Evolutionary conservation across 2,888 invertebrate species (phyloP), one percentile per base, ranked within the genome.

Genomic region (Anticlea derivata): DNA sequence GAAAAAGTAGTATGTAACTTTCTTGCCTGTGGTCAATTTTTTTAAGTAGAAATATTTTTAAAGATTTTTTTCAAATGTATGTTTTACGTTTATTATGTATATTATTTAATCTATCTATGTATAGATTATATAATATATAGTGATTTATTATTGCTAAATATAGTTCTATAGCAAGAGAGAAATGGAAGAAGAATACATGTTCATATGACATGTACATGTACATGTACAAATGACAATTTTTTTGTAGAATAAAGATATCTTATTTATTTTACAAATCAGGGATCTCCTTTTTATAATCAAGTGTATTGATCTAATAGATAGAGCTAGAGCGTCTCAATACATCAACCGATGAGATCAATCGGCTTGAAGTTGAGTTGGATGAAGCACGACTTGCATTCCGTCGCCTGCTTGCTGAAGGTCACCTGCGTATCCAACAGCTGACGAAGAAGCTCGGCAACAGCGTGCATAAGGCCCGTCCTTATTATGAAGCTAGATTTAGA

Each of bases 281-380:
- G 17, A 17, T 17, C 17, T 17, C 2, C 2, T 4, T 17, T 17
- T 17, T 17, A 17, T n/a, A n/a, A n/a, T n/a, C n/a, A n/a, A n/a
- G n/a, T n/a, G n/a, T n/a, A 17, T 17, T 17, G 17, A 17, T 17
- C 1, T 11, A 7, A 34, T 80, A 95, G 95, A 93, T 96, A 72
- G 97, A 98, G 86, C 89, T 98, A 76, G 98, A 98, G 78, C 94
- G 96, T 72, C 91, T 98, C 54, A 98, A 98, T 81, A 95, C 95
- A 68, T 95, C 97, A 17, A 97, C 98, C 44, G 97, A 98, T 91
- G 96, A 97, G 82, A 98, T 98, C 70, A 98, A 98, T 85, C 94
- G 95, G 68, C 92, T 97, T 58, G 98, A 98, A 89, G 95, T 97
- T 60, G 97, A 97, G 81, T 89, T 97, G 68, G 97, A 97, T 82